Base-by-base conservation (phyloP, 2,888 invertebrate species). In the Plebejus anna region DNA sequence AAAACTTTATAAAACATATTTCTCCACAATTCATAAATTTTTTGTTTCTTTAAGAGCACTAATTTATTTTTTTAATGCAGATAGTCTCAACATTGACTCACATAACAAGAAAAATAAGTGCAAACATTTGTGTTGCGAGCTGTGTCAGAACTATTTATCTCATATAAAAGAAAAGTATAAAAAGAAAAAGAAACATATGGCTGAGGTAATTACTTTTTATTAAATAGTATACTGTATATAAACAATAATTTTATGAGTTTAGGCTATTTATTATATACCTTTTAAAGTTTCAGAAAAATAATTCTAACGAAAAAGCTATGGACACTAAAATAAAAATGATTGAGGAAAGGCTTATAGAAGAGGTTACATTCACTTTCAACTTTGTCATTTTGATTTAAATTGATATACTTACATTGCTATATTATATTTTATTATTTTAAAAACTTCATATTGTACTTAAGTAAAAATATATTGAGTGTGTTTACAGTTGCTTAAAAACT, bases 311-410 rank as follows among this genome's bases (percentile, higher is more conserved):
- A 79, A 85, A 88, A 22, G 80, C 70, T 28, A 78, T 90, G 6
- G 82, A 90, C 86, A 89, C 84, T 83, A 87, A 88, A 78, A 83
- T 92, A 28, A 82, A 81, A 78, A 79, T 82, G 36, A 80, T 89
- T 83, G 92, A 92, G 82, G 82, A 84, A 79, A 83, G 76, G 78
- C 86, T 92, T 75, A 84, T 92, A 71, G 85, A 91, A 61, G 92
- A 92, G 91, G 93, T 92, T 81, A 66, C 78, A 42, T 61, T 71
- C 32, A 47, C 28, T 61, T 75, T 75, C 72, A 47, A 47, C 32
- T 73, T 51, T 73, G 28, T 72, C 28, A 4, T 70, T 72, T 22
- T n/a, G n/a, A 57, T 57, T n/a, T 6, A 57, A 57, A n/a, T n/a
- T 57, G 5, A 57, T n/a, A n/a, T 7, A n/a, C n/a, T 1, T 57